phyloP scores from a whole-genome alignment of 2,888 invertebrate species.

The Dinocampus coccinellae region DNA sequence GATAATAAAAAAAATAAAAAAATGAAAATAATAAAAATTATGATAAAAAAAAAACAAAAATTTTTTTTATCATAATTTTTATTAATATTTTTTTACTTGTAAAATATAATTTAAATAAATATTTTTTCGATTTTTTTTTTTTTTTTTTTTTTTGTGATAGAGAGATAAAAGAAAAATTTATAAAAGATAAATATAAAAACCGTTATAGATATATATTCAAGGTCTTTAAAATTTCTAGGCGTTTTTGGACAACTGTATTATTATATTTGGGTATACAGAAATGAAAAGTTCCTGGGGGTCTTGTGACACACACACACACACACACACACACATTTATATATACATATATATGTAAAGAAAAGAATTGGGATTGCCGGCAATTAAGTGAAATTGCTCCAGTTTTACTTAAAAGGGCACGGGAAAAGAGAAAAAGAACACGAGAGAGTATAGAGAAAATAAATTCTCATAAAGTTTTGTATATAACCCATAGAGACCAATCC shows the following conservation, averaged over 20 bases:
- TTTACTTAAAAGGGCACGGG: slow-evolving; percentile 45
- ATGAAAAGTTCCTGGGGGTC: slow-evolving; percentile 18
- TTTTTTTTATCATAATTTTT: too few relatives aligned
- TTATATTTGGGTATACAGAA: slow-evolving; percentile 17
- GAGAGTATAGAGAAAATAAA: not conserved
- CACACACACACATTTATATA: too few relatives aligned
- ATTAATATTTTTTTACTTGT: too few relatives aligned
- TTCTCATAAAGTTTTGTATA: slow-evolving; percentile 4
- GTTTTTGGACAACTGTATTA: slow-evolving; percentile 13
- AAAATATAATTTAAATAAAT: not conserved
- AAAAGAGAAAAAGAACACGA: not conserved
- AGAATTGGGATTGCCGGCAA: slow-evolving; percentile 38
- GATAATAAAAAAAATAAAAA: too few relatives aligned
- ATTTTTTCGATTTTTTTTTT: too few relatives aligned
- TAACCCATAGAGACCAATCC: slow-evolving; percentile 11
- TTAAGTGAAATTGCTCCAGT: slow-evolving; percentile 53
- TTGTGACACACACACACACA: too few relatives aligned
- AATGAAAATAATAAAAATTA: too few relatives aligned
- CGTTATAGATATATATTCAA: not conserved
- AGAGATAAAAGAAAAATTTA: not conserved
- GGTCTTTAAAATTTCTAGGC: not conserved
- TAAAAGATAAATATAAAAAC: not conserved
- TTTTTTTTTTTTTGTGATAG: too few relatives aligned
- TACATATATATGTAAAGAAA: not conserved
- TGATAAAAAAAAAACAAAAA: too few relatives aligned